A percentile compares a stretch with the other conserved stretches of the same genome.
Conservation (phyloP, 2,113 vertebrate genomes). For the Ageneiosus marmoratus region DNA sequence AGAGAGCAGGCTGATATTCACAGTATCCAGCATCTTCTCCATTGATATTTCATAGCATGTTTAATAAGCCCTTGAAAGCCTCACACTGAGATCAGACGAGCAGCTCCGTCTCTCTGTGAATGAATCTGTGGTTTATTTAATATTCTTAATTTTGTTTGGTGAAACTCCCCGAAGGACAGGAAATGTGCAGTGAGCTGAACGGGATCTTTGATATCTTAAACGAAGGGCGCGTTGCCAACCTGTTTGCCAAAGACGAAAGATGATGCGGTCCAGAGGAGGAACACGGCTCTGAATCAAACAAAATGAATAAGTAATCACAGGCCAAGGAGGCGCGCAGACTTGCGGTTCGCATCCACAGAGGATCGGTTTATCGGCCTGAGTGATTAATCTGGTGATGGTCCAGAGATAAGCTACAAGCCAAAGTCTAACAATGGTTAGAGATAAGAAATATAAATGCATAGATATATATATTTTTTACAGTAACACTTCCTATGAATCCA, state of each 20-base stretch:
- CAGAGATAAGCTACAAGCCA: slow-evolving; percentile 59
- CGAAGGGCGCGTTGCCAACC: slow-evolving; percentile 72
- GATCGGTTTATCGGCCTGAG: slow-evolving; percentile 73
- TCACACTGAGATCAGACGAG: slow-evolving; percentile 55
- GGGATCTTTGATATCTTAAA: slow-evolving; percentile 80
- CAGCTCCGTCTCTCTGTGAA: slow-evolving; percentile 44
- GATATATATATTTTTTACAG: too few relatives aligned
- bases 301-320: slow-evolving; percentile 80
- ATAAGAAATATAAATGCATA: too few relatives aligned
- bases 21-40: slow-evolving; percentile 46
- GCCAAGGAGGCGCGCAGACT: slow-evolving; percentile 75
- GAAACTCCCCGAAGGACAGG: slow-evolving; percentile 71
- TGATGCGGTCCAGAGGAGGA: slow-evolving; percentile 70
- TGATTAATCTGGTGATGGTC: slow-evolving; percentile 64
- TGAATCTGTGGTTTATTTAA: slow-evolving; percentile 63
- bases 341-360: slow-evolving; percentile 70
- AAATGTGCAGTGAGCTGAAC: slow-evolving; percentile 66
- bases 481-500: too few relatives aligned
- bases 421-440: too few relatives aligned
- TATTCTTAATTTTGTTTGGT: slow-evolving; percentile 71
- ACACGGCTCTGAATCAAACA: slow-evolving; percentile 76
- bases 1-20: not conserved
- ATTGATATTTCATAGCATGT: slow-evolving; percentile 62
- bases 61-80: slow-evolving; percentile 64
- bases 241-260: slow-evolving; percentile 69